phyloP scores from a whole-genome alignment of 2,888 invertebrate genomes.

The Dyspetes luteomarginatus region DNA sequence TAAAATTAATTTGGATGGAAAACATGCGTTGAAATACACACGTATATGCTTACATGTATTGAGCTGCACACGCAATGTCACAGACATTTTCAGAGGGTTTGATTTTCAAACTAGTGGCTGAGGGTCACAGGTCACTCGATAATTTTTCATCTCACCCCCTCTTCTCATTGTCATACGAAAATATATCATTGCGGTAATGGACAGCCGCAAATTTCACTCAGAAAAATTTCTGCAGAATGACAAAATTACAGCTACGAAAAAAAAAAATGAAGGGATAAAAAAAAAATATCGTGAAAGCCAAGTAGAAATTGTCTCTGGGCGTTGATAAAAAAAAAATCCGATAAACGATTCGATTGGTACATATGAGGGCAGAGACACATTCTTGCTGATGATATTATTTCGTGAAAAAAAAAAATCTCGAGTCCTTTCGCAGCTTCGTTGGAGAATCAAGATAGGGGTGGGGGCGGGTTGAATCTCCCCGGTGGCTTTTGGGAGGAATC shows the following conservation, averaged over 20 bases:
- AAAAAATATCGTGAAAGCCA: no score
- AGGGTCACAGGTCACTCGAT: no score
- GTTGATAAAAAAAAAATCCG: background rate
- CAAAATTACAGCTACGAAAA: no score
- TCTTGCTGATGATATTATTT: constrained; percentile 12
- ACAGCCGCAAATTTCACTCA: no score
- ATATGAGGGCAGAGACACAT: background rate
- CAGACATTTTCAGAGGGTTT: constrained; percentile 8
- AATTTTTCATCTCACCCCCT: no score
- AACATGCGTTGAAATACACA: background rate
- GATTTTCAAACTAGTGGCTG: no score
- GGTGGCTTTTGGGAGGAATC: background rate
- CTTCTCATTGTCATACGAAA: no score
- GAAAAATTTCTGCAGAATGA: no score
- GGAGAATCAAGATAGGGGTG: constrained; percentile 11
- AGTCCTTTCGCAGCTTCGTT: constrained; percentile 4
- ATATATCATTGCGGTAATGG: no score
- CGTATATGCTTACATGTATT: background rate
- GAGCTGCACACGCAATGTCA: background rate
- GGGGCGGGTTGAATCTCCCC: background rate
- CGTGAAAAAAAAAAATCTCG: constrained; percentile 32
- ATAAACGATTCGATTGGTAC: constrained; percentile 8
- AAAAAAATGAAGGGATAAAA: no score
- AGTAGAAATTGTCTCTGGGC: no score
- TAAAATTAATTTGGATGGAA: constrained; percentile 32